Evolutionary conservation across 2,888 invertebrate species (phyloP), one percentile per base, ranked within the genome.

Genomic region (Geophilus truncorum): DNA sequence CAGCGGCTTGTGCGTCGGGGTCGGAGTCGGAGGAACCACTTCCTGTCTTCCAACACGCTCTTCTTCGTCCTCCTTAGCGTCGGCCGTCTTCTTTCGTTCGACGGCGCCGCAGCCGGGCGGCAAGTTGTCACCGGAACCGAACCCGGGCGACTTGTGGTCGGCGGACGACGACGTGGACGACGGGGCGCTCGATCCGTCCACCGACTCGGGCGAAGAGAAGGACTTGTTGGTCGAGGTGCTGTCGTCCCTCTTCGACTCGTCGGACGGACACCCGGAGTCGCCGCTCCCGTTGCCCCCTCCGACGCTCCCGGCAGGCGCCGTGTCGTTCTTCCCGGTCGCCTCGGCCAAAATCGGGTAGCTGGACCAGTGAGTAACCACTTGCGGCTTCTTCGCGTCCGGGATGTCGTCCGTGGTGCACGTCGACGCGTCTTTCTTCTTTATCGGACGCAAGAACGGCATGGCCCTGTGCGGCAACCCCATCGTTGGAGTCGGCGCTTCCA

Each of bases 291-390:
- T 23, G 15, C n/a, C 25, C 1, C 1, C 28, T 10, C 0, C 3
- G 12, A 0, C 9, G 4, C 5, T 0, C 0, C 12, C 12, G 6
- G 28, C 10, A 12, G 70, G 70, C 28, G 70, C n/a, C 15, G 30
- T n/a, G 25, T 36, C 77, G 40, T 78, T 78, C 23, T 78, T 78
- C 6, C 80, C 36, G n/a, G 80, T 25, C 12, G 80, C 80, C n/a
- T 80, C 80, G 23, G 34, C 76, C n/a, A 80, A n/a, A 34, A 75
- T 76, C n/a, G 80, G 80, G 28, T 80, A 80, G 15, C 80, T 80
- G 15, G 80, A 51, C 76, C 51, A 70, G 25, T 80, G 80, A 18
- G 80, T 36, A 3, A 79, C 10, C 3, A 23, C 10, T 7, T n/a
- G 25, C 12, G 10, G 3, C 32, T 36, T 79, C 10, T 10, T 30